phyloP scores from a whole-genome alignment of 2,888 invertebrate species.

The Drosophila acutilabella region DNA sequence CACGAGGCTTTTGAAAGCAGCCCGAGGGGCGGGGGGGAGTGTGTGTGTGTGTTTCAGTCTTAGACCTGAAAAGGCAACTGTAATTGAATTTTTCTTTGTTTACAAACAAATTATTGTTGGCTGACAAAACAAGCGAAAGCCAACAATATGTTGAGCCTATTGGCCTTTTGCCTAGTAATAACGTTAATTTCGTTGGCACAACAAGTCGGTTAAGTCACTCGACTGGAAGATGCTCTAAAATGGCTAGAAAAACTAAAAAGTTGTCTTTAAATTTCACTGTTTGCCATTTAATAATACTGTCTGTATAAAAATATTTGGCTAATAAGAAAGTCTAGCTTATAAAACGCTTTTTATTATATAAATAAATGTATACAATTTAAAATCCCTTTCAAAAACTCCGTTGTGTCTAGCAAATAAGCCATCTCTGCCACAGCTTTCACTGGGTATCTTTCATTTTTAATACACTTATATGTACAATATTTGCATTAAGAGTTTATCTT shows the following conservation, averaged over 20 bases:
- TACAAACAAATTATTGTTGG: slow-evolving; percentile 73
- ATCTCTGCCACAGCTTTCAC: too few relatives aligned
- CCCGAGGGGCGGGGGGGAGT: not conserved
- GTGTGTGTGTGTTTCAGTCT: slow-evolving; percentile 2
- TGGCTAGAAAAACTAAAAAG: not conserved
- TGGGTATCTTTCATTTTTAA: slow-evolving; percentile 18
- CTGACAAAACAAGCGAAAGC: slow-evolving; percentile 47
- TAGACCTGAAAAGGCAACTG: slow-evolving; percentile 45
- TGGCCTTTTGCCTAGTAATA: slow-evolving; percentile 39
- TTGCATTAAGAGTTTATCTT: slow-evolving; percentile 32
- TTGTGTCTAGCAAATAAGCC: not conserved
- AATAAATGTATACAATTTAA: too few relatives aligned
- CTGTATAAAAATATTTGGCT: too few relatives aligned
- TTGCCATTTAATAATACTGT: too few relatives aligned
- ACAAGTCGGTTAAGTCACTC: not conserved
- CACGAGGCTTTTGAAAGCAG: slow-evolving; percentile 37
- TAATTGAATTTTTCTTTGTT: slow-evolving; percentile 76
- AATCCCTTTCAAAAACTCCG: too few relatives aligned
- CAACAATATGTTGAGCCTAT: slow-evolving; percentile 39
- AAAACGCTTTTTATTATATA: not conserved
- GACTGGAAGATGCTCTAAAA: slow-evolving; percentile 1
- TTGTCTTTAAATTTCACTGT: too few relatives aligned
- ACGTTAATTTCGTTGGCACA: slow-evolving; percentile 44
- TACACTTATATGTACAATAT: slow-evolving; percentile 16
- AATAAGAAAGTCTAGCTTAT: too few relatives aligned